phyloP scores from a whole-genome alignment of 2,888 invertebrate species.

The Craniophora ligustri region DNA sequence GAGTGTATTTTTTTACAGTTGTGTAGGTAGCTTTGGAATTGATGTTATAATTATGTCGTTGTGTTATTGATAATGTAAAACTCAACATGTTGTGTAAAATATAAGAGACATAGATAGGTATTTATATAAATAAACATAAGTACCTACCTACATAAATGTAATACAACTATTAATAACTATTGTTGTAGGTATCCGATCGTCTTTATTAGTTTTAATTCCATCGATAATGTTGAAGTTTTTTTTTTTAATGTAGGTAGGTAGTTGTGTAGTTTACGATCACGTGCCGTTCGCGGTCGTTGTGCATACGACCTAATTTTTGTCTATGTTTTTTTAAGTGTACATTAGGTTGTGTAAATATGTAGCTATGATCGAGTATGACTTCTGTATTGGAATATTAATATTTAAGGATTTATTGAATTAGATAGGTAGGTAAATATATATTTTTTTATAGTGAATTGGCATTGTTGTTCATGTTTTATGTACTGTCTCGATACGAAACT shows the following conservation, averaged over 20 bases:
- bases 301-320: conserved; percentile 49
- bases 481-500: conserved; percentile 4
- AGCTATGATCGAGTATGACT: too few species aligned
- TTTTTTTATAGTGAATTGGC: too few species aligned
- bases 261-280: conserved; percentile 35
- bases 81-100: conserved; percentile 24
- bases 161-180: conserved; percentile 28
- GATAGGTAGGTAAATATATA: too few species aligned
- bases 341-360: too few species aligned
- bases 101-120: background rate
- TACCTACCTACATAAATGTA: conserved; percentile 14
- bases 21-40: conserved; percentile 31
- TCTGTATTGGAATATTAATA: too few species aligned
- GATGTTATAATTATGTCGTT: conserved; percentile 14
- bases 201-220: conserved; percentile 46
- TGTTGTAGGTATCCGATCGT: conserved; percentile 24
- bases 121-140: background rate
- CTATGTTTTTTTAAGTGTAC: conserved; percentile 7
- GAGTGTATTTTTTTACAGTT: conserved; percentile 31
- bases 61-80: conserved; percentile 44
- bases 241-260: conserved; percentile 17
- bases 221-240: conserved; percentile 22
- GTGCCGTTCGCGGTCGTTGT: conserved; percentile 36
- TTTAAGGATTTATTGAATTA: too few species aligned
- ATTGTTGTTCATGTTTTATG: too few species aligned